These are phyloP conservation scores for Watsonalla binaria DNA, from an alignment of 2,888 invertebrate genomes.

Conservation along the genomic window DNA sequence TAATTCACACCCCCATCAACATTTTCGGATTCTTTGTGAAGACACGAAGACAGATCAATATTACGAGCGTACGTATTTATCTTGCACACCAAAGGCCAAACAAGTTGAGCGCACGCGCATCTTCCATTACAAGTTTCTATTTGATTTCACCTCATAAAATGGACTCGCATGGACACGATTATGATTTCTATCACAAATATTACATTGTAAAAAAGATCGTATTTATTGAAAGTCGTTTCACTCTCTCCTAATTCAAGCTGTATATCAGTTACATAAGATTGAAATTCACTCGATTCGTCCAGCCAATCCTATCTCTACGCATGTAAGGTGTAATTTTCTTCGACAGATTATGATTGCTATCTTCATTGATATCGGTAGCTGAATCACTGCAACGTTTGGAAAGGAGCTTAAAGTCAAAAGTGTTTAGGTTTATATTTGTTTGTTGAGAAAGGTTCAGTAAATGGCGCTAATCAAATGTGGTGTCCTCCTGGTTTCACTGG, in stretches of 20 bases:
- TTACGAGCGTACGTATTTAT: slow-evolving; percentile 68
- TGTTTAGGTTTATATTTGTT: slow-evolving; percentile 32
- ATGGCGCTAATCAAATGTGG: slow-evolving; percentile 64
- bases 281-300: slow-evolving; percentile 20
- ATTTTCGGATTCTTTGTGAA: slow-evolving; percentile 50
- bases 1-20: slow-evolving; percentile 33
- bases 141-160: slow-evolving; percentile 75
- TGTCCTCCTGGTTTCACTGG: slow-evolving; percentile 52
- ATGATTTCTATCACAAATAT: slow-evolving; percentile 75
- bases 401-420: slow-evolving; percentile 23
- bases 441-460: slow-evolving; percentile 24
- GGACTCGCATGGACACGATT: slow-evolving; percentile 65
- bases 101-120: slow-evolving; percentile 64
- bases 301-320: slow-evolving; percentile 31
- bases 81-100: slow-evolving; percentile 52
- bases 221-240: slow-evolving; percentile 26
- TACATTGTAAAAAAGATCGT: slow-evolving; percentile 52
- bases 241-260: slow-evolving; percentile 20
- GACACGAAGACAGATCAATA: slow-evolving; percentile 67
- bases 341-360: slow-evolving; percentile 32
- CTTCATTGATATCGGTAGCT: slow-evolving; percentile 47
- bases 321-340: slow-evolving; percentile 37
- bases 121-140: slow-evolving; percentile 78
- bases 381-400: slow-evolving; percentile 20
- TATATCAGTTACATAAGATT: slow-evolving; percentile 28